Percentiles rank a stretch among this genome's conserved stretches.
phyloP scores from a whole-genome alignment of 2,113 vertebrate species.

The Rattus rattus region DNA sequence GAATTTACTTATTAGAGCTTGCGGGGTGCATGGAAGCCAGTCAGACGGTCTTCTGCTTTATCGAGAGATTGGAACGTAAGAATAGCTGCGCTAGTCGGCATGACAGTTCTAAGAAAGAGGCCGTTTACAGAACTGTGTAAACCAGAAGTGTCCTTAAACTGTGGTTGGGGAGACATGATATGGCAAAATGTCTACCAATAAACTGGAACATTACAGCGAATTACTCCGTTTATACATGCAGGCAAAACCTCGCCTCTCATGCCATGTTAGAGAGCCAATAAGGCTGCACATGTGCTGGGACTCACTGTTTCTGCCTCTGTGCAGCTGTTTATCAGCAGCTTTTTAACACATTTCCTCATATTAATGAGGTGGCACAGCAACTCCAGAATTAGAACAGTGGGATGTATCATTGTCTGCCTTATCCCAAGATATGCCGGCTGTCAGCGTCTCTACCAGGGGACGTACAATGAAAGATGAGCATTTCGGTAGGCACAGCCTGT shows the following conservation, averaged over 20 bases:
- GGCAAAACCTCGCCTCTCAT: neutral
- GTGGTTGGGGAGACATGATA: constrained; percentile 64
- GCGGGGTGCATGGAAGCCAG: neutral
- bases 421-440: constrained; percentile 43
- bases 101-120: constrained; percentile 51
- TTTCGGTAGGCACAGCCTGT: neutral
- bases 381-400: constrained; percentile 77
- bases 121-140: constrained; percentile 58
- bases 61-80: constrained; percentile 38
- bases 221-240: constrained; percentile 37
- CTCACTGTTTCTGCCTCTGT: constrained; percentile 71
- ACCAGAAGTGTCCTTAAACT: constrained; percentile 70
- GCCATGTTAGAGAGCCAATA: constrained; percentile 61
- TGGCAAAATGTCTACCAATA: constrained; percentile 63
- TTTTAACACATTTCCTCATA: constrained; percentile 78
- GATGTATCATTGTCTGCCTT: constrained; percentile 66
- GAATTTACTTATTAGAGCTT: constrained; percentile 33
- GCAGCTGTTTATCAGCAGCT: constrained; percentile 79
- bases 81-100: neutral
- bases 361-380: constrained; percentile 77
- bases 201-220: constrained; percentile 58
- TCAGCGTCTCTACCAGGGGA: neutral
- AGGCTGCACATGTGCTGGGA: constrained; percentile 63
- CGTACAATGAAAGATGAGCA: neutral
- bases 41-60: constrained; percentile 53